A percentile compares a stretch with the other conserved stretches of the same genome.
These are phyloP conservation scores for Gymnoscopelus microlampas DNA, from an alignment of 2,797 vertebrate species.

Conservation along the genomic window DNA sequence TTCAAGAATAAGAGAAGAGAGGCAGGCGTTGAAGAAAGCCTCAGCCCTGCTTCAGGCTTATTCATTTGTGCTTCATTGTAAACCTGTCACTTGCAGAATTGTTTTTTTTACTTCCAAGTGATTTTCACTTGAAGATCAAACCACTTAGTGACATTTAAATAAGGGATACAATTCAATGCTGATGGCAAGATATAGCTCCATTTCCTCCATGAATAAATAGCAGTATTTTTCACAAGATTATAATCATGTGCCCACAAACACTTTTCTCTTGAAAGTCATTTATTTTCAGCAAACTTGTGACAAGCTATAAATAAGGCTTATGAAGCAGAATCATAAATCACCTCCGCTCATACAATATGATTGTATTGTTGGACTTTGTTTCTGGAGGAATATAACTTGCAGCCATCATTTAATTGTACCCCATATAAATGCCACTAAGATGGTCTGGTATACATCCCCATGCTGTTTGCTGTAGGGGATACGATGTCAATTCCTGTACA, in stretches of 20 bases:
- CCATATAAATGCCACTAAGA: slow-evolving; percentile 50
- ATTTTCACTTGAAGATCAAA: too few relatives aligned
- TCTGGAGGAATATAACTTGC: slow-evolving; percentile 32
- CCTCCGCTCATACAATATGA: slow-evolving; percentile 25
- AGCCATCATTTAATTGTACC: slow-evolving; percentile 34
- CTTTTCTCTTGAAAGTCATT: too few relatives aligned
- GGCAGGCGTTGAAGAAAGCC: not conserved
- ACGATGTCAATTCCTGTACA: slow-evolving; percentile 36
- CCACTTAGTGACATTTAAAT: too few relatives aligned
- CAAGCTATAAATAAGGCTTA: too few relatives aligned
- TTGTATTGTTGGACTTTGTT: slow-evolving; percentile 30
- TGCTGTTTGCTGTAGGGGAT: not conserved
- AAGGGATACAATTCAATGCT: too few relatives aligned
- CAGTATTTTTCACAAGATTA: too few relatives aligned
- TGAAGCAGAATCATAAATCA: too few relatives aligned
- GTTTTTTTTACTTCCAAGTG: too few relatives aligned
- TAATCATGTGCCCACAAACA: too few relatives aligned
- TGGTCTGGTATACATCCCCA: slow-evolving; percentile 25
- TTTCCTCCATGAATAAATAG: too few relatives aligned
- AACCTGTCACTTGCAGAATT: not conserved
- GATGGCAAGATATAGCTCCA: too few relatives aligned
- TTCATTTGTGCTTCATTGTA: not conserved
- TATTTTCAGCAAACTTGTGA: too few relatives aligned
- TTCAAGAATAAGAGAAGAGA: not conserved
- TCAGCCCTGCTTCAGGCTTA: not conserved